Base-by-base conservation (phyloP, 1,140 invertebrate genomes). In the Rhagoletis pomonella region DNA sequence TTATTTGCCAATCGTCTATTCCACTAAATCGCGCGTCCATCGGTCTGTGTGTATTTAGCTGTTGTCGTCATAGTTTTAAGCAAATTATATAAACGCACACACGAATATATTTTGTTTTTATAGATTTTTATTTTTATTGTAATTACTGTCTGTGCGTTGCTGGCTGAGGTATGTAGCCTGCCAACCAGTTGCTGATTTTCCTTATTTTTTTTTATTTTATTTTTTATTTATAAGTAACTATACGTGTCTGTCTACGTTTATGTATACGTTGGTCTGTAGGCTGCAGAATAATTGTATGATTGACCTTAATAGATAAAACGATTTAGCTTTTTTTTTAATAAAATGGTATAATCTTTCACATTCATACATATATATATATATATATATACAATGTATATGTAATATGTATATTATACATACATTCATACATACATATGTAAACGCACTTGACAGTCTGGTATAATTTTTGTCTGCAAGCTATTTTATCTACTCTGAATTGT, bases 221-320 rank as follows among this genome's bases (percentile, higher is more conserved):
- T 55, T n/a, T 62, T 62, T 12, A 67, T 67, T 67, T 73, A 73
- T 73, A 44, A 44, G 4, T 47, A 42, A 4, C 7, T 6, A 42
- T 73, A 73, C 67, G 14, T 29, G 19, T 64, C 3, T n/a, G 19
- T 64, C 17, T 9, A 10, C 10, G 7, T 67, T 19, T 14, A 10
- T 42, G 64, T 67, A 9, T 65, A n/a, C 10, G 29, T 42, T 2
- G 12, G 65, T 39, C 7, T 67, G 3, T 55, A 10, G 5, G 50
- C 50, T 10, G 29, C 10, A 69, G 6, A 1, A 14, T 42, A 42
- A 39, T 0, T 42, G 42, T 17, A 14, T 73, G 67, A 17, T 73
- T 44, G 67, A 73, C 67, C 67, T 73, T 47, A 73, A 73, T 73
- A 73, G 12, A 73, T 73, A 73, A 73, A 73, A 14, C 67, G 42